Percentiles rank a stretch among this genome's conserved stretches.
These are phyloP conservation scores for Zygogramma bicolorata DNA, from an alignment of 2,888 invertebrate genomes.

Conservation along the genomic window DNA sequence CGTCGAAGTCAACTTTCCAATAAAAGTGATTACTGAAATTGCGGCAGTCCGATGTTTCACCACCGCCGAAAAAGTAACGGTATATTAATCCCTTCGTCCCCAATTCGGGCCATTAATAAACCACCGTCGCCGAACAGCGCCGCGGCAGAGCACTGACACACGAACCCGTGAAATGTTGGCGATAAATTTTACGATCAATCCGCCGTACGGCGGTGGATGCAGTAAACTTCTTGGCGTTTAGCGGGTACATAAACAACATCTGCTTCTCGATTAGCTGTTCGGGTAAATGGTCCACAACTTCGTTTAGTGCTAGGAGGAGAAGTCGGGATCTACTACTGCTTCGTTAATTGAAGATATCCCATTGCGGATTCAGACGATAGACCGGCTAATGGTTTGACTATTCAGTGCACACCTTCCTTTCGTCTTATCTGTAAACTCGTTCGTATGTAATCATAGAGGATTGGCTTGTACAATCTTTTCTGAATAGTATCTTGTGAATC, in stretches of 20 bases:
- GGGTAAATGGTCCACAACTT: neutral
- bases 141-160: neutral
- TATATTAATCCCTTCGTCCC: neutral
- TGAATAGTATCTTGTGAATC: too few relatives aligned
- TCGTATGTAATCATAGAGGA: too few relatives aligned
- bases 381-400: too few relatives aligned
- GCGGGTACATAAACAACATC: conserved; percentile 13
- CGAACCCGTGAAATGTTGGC: neutral
- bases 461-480: too few relatives aligned
- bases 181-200: conserved; percentile 13
- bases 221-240: conserved; percentile 1
- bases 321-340: neutral
- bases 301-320: neutral
- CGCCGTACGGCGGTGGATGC: neutral
- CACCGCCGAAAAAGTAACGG: neutral
- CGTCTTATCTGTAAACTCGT: too few relatives aligned
- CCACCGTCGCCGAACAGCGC: neutral
- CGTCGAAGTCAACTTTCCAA: too few relatives aligned
- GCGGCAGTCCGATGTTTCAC: neutral
- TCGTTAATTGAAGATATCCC: neutral
- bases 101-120: neutral
- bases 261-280: conserved; percentile 3
- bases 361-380: neutral
- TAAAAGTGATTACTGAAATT: neutral
- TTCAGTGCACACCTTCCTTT: too few relatives aligned